These are phyloP conservation scores for Rhea pennata DNA, from an alignment of 2,113 vertebrate genomes.

Conservation along the genomic window DNA sequence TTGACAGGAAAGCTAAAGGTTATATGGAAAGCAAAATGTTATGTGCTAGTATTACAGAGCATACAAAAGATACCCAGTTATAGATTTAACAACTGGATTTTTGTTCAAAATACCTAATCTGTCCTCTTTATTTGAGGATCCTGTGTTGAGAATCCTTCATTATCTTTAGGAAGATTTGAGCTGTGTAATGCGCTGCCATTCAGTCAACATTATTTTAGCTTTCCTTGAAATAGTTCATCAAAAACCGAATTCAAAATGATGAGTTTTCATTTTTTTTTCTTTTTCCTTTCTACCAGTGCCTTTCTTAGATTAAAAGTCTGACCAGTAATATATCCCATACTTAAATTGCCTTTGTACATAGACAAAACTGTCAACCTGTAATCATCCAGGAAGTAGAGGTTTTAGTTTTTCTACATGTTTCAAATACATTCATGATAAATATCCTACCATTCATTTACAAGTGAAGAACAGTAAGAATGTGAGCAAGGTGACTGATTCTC, in stretches of 20 bases:
- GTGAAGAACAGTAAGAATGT: not conserved
- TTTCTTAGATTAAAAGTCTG: not conserved
- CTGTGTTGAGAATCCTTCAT: conserved; percentile 11
- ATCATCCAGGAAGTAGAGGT: not conserved
- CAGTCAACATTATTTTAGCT: conserved; percentile 34
- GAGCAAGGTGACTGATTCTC: not conserved
- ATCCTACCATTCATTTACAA: not conserved
- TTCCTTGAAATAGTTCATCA: not conserved
- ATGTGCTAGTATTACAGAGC: conserved; percentile 34
- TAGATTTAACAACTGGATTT: conserved; percentile 45
- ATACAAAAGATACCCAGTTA: conserved; percentile 53
- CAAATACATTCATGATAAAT: not conserved
- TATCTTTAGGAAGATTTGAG: conserved; percentile 42
- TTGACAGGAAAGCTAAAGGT: conserved; percentile 51
- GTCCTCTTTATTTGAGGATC: conserved; percentile 11
- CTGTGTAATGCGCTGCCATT: not conserved
- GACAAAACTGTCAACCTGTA: not conserved
- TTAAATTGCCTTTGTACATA: not conserved
- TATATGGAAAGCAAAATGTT: conserved; percentile 51
- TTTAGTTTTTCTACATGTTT: not conserved
- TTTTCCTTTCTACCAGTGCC: not conserved
- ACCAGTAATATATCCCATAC: not conserved
- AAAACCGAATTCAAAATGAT: conserved; percentile 14
- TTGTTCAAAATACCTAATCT: conserved; percentile 44
- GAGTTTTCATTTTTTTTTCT: not conserved